These are phyloP conservation scores for Limenitis camilla DNA, from an alignment of 2,888 invertebrate species.

Conservation along the genomic window DNA sequence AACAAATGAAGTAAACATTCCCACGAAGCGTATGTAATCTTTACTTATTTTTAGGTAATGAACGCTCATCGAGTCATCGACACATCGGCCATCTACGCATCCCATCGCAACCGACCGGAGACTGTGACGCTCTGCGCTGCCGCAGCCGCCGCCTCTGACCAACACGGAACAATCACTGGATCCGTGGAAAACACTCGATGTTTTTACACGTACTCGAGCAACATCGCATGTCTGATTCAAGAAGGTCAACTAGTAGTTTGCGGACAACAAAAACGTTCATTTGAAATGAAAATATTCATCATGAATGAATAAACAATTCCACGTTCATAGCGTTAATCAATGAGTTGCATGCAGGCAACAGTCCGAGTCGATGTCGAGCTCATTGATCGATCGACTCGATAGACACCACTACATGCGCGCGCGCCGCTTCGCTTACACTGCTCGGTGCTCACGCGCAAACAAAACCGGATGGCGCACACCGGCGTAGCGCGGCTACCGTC, in stretches of 20 bases:
- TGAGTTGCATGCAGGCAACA: constrained; percentile 72
- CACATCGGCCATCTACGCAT: constrained; percentile 1
- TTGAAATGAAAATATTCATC: constrained; percentile 66
- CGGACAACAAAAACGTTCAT: constrained; percentile 49
- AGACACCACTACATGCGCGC: constrained; percentile 48
- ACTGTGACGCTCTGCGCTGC: too few species aligned
- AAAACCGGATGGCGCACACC: constrained; percentile 71
- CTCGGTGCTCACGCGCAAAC: constrained; percentile 51
- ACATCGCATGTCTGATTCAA: constrained; percentile 27
- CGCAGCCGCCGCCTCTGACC: neutral
- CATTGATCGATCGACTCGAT: constrained; percentile 72
- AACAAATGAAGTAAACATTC: constrained; percentile 9
- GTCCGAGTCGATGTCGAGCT: constrained; percentile 65
- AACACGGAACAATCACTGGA: constrained; percentile 2
- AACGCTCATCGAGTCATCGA: neutral
- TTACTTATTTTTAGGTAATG: neutral
- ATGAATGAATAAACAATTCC: constrained; percentile 74
- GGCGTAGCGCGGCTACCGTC: constrained; percentile 42
- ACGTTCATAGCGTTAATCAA: constrained; percentile 74
- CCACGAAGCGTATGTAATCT: constrained; percentile 4
- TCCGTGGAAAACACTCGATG: constrained; percentile 17
- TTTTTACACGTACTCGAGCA: constrained; percentile 9
- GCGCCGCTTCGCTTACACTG: constrained; percentile 25
- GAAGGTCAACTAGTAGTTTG: constrained; percentile 36
- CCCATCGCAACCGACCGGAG: neutral